Evolutionary conservation across 2,888 invertebrate species (phyloP).

Genomic region (Biston betularia): DNA sequence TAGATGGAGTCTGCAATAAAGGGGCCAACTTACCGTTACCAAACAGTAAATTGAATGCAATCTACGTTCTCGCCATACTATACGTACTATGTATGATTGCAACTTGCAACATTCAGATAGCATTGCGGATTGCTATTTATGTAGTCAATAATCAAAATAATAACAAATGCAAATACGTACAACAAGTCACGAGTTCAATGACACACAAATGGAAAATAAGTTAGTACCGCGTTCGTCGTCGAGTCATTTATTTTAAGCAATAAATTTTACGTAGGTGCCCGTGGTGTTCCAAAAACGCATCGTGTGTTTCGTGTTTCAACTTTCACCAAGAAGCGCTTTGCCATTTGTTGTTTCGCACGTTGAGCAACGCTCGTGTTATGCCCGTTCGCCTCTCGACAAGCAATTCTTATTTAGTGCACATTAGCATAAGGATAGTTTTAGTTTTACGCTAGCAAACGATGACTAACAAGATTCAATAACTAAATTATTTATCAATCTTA

Average conservation of each 20-base stretch:
- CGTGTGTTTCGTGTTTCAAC: constrained; percentile 51
- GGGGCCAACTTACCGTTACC: constrained; percentile 50
- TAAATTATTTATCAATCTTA: too few relatives aligned
- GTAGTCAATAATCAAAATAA: constrained; percentile 18
- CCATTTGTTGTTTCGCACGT: constrained; percentile 54
- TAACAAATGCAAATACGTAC: constrained; percentile 26
- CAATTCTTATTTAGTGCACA: constrained; percentile 31
- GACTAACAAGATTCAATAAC: too few relatives aligned
- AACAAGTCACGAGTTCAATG: constrained; percentile 28
- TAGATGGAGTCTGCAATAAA: constrained; percentile 46
- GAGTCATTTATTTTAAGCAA: constrained; percentile 31
- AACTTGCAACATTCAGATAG: constrained; percentile 17
- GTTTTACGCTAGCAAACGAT: too few relatives aligned
- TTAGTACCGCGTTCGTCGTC: constrained; percentile 12
- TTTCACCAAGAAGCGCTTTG: constrained; percentile 58
- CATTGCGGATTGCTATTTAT: constrained; percentile 17
- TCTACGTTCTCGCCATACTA: constrained; percentile 31
- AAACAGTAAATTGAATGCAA: constrained; percentile 40
- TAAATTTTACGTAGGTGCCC: constrained; percentile 32
- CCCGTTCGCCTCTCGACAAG: constrained; percentile 31
- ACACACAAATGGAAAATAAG: constrained; percentile 26
- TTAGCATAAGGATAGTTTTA: constrained; percentile 1
- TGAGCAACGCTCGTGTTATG: constrained; percentile 47
- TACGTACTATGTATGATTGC: constrained; percentile 16
- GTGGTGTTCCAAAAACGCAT: constrained; percentile 51